Percentiles rank a stretch among this genome's conserved stretches.
Evolutionary conservation across 1,140 invertebrate species (phyloP).

Genomic region (Whitmania pigra): DNA sequence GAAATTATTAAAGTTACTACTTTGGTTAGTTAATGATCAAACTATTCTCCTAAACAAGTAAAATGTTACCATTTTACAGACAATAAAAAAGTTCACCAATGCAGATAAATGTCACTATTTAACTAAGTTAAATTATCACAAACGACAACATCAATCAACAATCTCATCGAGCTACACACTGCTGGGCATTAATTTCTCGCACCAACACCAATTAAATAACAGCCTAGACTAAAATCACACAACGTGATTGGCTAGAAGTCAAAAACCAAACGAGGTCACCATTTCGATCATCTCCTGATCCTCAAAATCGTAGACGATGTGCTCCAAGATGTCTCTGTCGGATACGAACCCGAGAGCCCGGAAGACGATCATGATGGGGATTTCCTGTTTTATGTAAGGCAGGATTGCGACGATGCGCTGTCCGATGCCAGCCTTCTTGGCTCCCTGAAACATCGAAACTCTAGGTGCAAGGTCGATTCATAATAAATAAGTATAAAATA

Average conservation of each 20-base stretch:
- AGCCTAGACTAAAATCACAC: too few species aligned
- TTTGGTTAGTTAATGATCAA: too few species aligned
- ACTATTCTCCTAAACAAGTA: too few species aligned
- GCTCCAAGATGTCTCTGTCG: slow-evolving; percentile 93
- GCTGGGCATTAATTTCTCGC: too few species aligned
- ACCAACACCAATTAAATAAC: too few species aligned
- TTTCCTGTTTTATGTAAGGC: slow-evolving; percentile 94
- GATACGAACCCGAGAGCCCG: slow-evolving; percentile 89
- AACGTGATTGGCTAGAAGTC: neutral
- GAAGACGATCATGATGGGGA: slow-evolving; percentile 98
- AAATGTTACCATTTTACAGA: too few species aligned
- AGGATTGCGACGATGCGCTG: slow-evolving; percentile 93
- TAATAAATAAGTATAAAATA: too few species aligned
- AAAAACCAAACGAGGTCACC: slow-evolving; percentile 45
- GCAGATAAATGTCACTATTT: too few species aligned
- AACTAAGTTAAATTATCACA: neutral
- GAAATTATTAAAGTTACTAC: too few species aligned
- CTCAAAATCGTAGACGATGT: slow-evolving; percentile 96
- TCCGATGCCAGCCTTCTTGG: slow-evolving; percentile 92
- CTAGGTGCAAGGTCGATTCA: too few species aligned
- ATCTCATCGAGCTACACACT: too few species aligned
- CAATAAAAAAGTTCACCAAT: too few species aligned
- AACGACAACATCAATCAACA: slow-evolving; percentile 10
- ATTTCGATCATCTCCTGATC: slow-evolving; percentile 99
- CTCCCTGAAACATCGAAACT: slow-evolving; percentile 51